phyloP scores from a whole-genome alignment of 2,797 vertebrate species.

The Tiaroga cobitis region DNA sequence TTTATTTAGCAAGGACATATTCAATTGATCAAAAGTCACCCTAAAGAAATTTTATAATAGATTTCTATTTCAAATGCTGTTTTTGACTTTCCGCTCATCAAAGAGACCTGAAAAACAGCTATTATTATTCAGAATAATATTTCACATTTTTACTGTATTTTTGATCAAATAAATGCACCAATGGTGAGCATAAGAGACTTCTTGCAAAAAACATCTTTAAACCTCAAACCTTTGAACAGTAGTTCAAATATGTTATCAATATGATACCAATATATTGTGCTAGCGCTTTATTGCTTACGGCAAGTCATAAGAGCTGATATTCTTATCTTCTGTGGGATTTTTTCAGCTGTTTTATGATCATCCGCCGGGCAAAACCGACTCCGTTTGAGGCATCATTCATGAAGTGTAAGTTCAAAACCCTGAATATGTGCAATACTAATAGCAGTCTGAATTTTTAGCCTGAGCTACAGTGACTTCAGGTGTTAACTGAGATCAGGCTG shows the following conservation, averaged over 20 bases:
- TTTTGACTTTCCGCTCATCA: neutral
- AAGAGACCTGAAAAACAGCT: neutral
- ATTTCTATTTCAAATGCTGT: neutral
- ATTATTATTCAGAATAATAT: neutral
- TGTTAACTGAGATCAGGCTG: neutral
- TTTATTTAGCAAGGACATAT: neutral
- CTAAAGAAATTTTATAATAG: neutral
- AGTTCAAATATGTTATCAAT: neutral
- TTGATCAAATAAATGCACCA: neutral
- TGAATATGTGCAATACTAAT: neutral
- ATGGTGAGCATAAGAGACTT: neutral
- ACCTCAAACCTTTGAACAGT: neutral
- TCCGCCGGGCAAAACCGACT: neutral
- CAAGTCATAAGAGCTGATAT: neutral
- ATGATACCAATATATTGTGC: neutral
- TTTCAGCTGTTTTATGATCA: neutral
- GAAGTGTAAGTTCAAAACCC: neutral
- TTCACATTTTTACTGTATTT: neutral
- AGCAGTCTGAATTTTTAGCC: constrained; percentile 3
- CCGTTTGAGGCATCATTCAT: neutral
- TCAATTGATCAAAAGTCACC: neutral
- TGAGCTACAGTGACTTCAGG: constrained; percentile 22
- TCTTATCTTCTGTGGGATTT: neutral
- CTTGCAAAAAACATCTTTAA: neutral
- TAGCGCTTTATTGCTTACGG: neutral